Base-by-base conservation (phyloP, 2,113 vertebrate genomes). In the Hucho hucho region DNA sequence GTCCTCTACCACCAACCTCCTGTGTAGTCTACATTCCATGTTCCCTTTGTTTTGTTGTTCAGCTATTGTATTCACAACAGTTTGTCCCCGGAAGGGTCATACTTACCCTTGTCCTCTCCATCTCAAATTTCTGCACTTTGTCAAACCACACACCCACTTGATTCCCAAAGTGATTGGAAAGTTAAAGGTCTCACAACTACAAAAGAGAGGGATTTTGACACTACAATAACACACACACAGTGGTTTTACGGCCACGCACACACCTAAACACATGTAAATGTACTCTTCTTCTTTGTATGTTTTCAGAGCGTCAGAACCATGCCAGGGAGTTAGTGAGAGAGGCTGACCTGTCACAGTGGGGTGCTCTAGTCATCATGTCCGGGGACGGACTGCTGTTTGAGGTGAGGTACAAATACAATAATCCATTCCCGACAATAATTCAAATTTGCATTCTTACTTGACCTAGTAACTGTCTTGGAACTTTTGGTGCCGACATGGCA, bases 301-400 rank as follows among this genome's bases (percentile, higher is more conserved):
- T 75, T 9, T 3, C 88, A 96, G 95, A 95, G 81, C 85, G 88
- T n/a, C 89, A 84, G 76, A 94, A 95, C 79, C 94, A 96, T 4
- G 95, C 95, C 18, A 85, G 93, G 9, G 94, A 95, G 80, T 80
- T 95, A 80, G 89, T 94, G 79, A 90, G 70, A 18, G 81, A 88
- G 0, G 89, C 89, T 0, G 90, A 96, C 47, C 88, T 96, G 79
- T 80, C 90, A 0, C 84, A 83, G 81, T 95, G 94, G 94, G 93
- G 94, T 0, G 93, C 91, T 4, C 53, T 96, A 32, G 94, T 93
- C 74, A 91, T 94, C 83, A 90, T 96, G 92, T 94, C 95, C 0
- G 95, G 95, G 28, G 95, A 96, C 0, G 95, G 94, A 49, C 88
- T 96, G 70, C 88, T 96, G 68, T 92, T 92, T 20, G 95, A 96